Conservation (phyloP, 2,888 invertebrate species). For the Danaus chrysippus region DNA sequence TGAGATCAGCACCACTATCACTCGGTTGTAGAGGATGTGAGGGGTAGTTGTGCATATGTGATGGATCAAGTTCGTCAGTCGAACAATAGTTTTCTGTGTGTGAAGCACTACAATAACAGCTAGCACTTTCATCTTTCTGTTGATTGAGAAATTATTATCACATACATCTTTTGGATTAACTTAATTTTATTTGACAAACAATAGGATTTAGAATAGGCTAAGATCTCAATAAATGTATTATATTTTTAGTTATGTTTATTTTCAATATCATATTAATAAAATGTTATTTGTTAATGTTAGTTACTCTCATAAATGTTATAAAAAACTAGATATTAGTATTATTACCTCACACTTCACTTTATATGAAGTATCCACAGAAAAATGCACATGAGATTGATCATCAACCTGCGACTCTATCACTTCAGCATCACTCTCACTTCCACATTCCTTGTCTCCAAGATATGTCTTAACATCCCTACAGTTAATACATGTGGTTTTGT, state of each 20-base stretch:
- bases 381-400: conserved; percentile 73
- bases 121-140: conserved; percentile 78
- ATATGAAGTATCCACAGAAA: conserved; percentile 67
- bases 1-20: conserved; percentile 86
- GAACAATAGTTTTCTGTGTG: conserved; percentile 86
- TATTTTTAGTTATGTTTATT: background rate
- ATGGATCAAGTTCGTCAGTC: conserved; percentile 84
- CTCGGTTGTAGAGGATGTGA: conserved; percentile 82
- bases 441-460: conserved; percentile 57
- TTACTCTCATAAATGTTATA: background rate
- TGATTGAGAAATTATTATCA: conserved; percentile 21
- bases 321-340: conserved; percentile 5
- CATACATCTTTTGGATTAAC: too few relatives aligned
- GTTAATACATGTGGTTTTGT: conserved; percentile 13
- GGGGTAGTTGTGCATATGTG: conserved; percentile 55
- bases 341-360: conserved; percentile 72
- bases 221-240: background rate
- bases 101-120: conserved; percentile 88
- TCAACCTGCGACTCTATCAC: conserved; percentile 55
- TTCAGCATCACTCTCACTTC: conserved; percentile 67
- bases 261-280: background rate
- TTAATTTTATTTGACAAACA: too few relatives aligned
- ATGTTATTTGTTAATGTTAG: background rate
- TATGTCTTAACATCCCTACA: conserved; percentile 62
- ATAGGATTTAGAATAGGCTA: too few relatives aligned